Percentiles rank a stretch among this genome's conserved stretches.
phyloP scores from a whole-genome alignment of 2,888 invertebrate genomes.

The Diloba caeruleocephala region DNA sequence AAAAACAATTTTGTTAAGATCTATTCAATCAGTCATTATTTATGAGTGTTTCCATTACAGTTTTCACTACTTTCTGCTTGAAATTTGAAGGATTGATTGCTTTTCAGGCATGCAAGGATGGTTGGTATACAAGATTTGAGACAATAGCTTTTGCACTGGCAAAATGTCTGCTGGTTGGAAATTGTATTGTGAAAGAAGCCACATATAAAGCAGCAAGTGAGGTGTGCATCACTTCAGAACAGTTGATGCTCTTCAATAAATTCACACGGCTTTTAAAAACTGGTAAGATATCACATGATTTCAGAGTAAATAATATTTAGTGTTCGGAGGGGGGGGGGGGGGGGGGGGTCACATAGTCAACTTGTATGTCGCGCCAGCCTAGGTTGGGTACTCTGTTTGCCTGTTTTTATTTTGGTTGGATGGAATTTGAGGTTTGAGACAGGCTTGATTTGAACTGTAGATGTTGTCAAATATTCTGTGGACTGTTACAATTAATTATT shows the following conservation, averaged over 20 bases:
- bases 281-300: constrained; percentile 60
- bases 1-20: neutral
- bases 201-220: constrained; percentile 87
- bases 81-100: constrained; percentile 25
- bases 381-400: too few relatives aligned
- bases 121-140: constrained; percentile 86
- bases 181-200: constrained; percentile 79
- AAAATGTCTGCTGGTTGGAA: constrained; percentile 85
- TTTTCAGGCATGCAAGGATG: constrained; percentile 83
- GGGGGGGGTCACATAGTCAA: too few relatives aligned
- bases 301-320: too few relatives aligned
- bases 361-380: too few relatives aligned
- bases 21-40: constrained; percentile 24
- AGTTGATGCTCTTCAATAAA: constrained; percentile 90
- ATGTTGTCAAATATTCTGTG: too few relatives aligned
- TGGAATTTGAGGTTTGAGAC: too few relatives aligned
- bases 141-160: constrained; percentile 91
- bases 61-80: constrained; percentile 7
- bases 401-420: too few relatives aligned
- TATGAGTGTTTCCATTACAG: constrained; percentile 29
- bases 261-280: constrained; percentile 86
- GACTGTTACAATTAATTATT: too few relatives aligned
- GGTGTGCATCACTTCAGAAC: constrained; percentile 90
- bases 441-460: too few relatives aligned
- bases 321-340: too few relatives aligned